A percentile compares a stretch with the other conserved stretches of the same genome.
phyloP scores from a whole-genome alignment of 2,797 vertebrate species.

The Lagorchestes hirsutus region DNA sequence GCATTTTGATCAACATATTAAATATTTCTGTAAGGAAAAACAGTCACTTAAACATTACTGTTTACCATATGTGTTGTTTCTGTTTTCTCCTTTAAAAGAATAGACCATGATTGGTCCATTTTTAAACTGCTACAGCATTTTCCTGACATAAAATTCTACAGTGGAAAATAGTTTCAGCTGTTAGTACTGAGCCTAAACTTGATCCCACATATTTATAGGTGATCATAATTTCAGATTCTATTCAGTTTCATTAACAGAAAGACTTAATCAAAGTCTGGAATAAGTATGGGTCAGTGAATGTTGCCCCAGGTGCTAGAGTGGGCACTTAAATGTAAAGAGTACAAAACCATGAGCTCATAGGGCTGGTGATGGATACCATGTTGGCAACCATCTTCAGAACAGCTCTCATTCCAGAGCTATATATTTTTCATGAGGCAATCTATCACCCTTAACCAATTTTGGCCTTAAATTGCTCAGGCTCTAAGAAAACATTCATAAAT shows the following conservation, averaged over 20 bases:
- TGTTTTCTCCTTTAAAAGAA: conserved; percentile 21
- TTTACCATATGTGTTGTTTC: not conserved
- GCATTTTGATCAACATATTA: conserved; percentile 5
- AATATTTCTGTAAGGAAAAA: conserved; percentile 28
- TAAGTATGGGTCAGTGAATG: not conserved
- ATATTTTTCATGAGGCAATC: not conserved
- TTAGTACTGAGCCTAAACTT: conserved; percentile 1
- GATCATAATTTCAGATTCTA: not conserved
- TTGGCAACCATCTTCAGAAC: not conserved
- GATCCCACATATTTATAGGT: conserved; percentile 13
- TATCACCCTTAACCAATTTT: not conserved
- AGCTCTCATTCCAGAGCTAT: conserved; percentile 26
- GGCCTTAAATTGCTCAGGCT: not conserved
- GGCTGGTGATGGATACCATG: not conserved
- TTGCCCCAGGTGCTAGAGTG: not conserved
- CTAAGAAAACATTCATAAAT: not conserved
- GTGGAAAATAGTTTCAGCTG: conserved; percentile 19
- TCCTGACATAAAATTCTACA: conserved; percentile 32
- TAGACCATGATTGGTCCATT: conserved; percentile 1
- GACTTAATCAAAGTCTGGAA: conserved; percentile 5
- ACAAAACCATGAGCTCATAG: not conserved
- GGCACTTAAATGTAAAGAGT: not conserved
- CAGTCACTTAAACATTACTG: not conserved
- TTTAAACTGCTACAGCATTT: conserved; percentile 15
- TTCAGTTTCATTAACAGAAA: conserved; percentile 26